Conservation (phyloP, 1,140 invertebrate species). For the Lysiphlebus fabarum region DNA sequence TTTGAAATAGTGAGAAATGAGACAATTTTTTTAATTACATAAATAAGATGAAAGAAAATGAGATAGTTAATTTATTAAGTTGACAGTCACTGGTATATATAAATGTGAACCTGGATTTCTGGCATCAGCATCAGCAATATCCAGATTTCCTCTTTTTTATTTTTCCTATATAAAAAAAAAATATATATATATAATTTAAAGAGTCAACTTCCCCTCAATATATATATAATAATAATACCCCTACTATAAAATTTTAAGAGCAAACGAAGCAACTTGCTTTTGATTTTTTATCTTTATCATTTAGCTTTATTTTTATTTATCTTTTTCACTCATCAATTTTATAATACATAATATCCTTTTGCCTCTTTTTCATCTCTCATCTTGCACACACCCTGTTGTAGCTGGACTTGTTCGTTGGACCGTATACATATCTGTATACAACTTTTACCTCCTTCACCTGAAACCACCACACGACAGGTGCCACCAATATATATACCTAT, state of each 20-base stretch:
- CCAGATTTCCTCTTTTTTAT: conserved; percentile 20
- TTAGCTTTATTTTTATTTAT: too few relatives aligned
- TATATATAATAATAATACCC: conserved; percentile 16
- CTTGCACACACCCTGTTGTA: not conserved
- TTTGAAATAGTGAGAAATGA: too few relatives aligned
- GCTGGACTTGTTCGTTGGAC: too few relatives aligned
- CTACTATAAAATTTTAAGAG: conserved; percentile 3
- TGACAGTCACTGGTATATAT: conserved; percentile 45
- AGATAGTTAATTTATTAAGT: conserved; percentile 20
- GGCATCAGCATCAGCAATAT: conserved; percentile 40
- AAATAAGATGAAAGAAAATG: too few relatives aligned
- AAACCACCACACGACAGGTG: conserved; percentile 53
- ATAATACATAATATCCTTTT: not conserved
- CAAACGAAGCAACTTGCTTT: conserved; percentile 10
- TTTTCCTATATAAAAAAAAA: too few relatives aligned
- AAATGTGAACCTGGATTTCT: conserved; percentile 53
- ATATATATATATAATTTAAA: conserved; percentile 4
- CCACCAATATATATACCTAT: conserved; percentile 48
- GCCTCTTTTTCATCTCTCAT: conserved; percentile 1
- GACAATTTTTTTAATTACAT: too few relatives aligned
- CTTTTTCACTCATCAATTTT: too few relatives aligned
- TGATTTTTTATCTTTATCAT: too few relatives aligned
- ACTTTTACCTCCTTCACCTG: conserved; percentile 23
- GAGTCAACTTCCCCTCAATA: conserved; percentile 32
- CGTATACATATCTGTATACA: not conserved